These are phyloP conservation scores for Holothuria glaberrima DNA, from an alignment of 35 echinoderm and acorn worm species.

Conservation along the genomic window DNA sequence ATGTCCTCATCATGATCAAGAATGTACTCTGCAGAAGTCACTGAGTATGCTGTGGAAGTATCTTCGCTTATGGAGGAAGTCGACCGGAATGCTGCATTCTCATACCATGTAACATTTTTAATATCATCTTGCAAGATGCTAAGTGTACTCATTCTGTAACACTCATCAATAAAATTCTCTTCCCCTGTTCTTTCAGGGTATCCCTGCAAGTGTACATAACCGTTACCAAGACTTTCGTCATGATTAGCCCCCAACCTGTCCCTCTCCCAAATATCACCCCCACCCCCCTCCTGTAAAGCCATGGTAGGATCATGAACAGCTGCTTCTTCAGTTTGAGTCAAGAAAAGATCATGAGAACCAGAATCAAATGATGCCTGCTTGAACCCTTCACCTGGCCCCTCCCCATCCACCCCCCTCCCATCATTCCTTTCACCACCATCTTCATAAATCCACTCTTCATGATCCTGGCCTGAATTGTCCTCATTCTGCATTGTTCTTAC, in stretches of 20 bases:
- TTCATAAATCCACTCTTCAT: background rate
- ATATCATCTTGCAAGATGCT: constrained; percentile 39
- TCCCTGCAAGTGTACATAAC: background rate
- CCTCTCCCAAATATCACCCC: too few species aligned
- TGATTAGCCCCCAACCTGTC: background rate
- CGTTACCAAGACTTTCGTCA: background rate
- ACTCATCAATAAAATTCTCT: constrained; percentile 16
- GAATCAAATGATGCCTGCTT: constrained; percentile 32
- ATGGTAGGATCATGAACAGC: too few species aligned
- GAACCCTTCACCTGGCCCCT: background rate
- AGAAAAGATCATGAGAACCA: background rate
- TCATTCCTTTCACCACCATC: background rate
- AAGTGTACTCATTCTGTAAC: constrained; percentile 31
- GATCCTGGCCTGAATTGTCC: background rate
- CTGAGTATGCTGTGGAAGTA: background rate
- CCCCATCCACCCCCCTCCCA: background rate
- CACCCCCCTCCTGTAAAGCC: too few species aligned
- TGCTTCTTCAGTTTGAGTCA: background rate
- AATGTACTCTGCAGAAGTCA: background rate
- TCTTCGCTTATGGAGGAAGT: background rate
- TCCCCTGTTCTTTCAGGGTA: background rate
- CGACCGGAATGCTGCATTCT: constrained; percentile 34
- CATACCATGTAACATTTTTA: constrained; percentile 12
- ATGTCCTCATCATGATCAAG: background rate
- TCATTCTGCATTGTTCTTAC: background rate